These are phyloP conservation scores for Drosophila koepferae DNA, from an alignment of 2,888 invertebrate species.

Conservation along the genomic window DNA sequence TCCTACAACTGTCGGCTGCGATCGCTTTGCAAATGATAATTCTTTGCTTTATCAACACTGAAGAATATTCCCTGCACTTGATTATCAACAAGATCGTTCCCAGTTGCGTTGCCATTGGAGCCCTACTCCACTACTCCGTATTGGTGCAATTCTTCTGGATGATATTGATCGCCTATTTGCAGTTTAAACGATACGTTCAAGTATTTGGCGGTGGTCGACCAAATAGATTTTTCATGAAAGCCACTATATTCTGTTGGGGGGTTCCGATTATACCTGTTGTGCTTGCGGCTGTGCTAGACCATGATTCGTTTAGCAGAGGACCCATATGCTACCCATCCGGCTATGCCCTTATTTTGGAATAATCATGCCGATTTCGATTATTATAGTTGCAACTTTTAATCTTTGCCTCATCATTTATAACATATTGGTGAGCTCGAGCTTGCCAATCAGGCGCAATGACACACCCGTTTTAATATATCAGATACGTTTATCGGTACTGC, in stretches of 20 bases:
- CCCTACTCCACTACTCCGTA: slow-evolving; percentile 88
- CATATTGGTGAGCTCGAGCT: slow-evolving; percentile 86
- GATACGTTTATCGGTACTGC: slow-evolving; percentile 86
- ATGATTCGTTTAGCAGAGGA: slow-evolving; percentile 85
- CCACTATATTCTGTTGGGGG: slow-evolving; percentile 88
- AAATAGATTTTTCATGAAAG: slow-evolving; percentile 88
- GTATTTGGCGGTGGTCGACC: slow-evolving; percentile 87
- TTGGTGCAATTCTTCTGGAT: slow-evolving; percentile 90
- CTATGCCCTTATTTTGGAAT: slow-evolving; percentile 86
- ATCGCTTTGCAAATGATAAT: slow-evolving; percentile 87
- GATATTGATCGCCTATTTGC: slow-evolving; percentile 89
- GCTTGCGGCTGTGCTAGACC: slow-evolving; percentile 85
- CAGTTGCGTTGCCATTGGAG: slow-evolving; percentile 87
- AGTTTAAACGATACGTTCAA: slow-evolving; percentile 89
- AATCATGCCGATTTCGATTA: slow-evolving; percentile 86
- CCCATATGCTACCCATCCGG: slow-evolving; percentile 87
- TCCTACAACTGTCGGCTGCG: slow-evolving; percentile 88
- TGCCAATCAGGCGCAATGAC: slow-evolving; percentile 85
- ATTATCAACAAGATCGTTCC: slow-evolving; percentile 76
- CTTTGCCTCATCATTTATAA: slow-evolving; percentile 86
- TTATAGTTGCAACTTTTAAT: slow-evolving; percentile 86
- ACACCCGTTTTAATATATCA: slow-evolving; percentile 84
- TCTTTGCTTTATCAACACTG: slow-evolving; percentile 82
- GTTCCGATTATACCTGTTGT: slow-evolving; percentile 86
- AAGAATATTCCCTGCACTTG: slow-evolving; percentile 77